Percentiles rank a stretch among this genome's conserved stretches.
phyloP scores from a whole-genome alignment of 2,888 invertebrate species.

The Oscheius myriophilus region DNA sequence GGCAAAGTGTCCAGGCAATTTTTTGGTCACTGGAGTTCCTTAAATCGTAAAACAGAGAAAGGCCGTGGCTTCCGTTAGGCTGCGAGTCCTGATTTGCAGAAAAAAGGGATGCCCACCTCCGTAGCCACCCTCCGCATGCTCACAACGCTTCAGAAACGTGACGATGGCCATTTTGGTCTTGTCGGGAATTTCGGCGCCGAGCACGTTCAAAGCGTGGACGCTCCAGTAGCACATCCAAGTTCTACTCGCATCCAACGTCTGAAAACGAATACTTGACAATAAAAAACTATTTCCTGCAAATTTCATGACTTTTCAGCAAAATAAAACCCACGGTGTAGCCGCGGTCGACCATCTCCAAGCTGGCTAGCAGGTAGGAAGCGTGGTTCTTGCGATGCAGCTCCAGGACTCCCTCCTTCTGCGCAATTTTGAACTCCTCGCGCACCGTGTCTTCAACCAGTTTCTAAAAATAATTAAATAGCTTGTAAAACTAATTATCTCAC shows the following conservation, averaged over 20 bases:
- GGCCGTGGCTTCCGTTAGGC: no score
- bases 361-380: slow-evolving; percentile 35
- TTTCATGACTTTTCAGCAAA: no score
- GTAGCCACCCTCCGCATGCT: slow-evolving; percentile 62
- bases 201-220: slow-evolving; percentile 85
- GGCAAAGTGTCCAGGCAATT: no score
- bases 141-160: slow-evolving; percentile 67
- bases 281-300: neutral
- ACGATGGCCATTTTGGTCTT: slow-evolving; percentile 42
- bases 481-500: slow-evolving; percentile 31
- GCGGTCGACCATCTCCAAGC: slow-evolving; percentile 33
- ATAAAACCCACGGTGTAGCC: slow-evolving; percentile 36
- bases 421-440: slow-evolving; percentile 31
- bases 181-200: slow-evolving; percentile 76
- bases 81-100: neutral
- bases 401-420: slow-evolving; percentile 25
- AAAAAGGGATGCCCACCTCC: slow-evolving; percentile 78
- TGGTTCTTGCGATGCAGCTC: slow-evolving; percentile 41
- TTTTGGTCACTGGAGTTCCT: no score
- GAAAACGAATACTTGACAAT: slow-evolving; percentile 4
- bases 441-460: slow-evolving; percentile 47
- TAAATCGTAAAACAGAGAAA: no score
- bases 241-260: slow-evolving; percentile 89
- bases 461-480: slow-evolving; percentile 25
- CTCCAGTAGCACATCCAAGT: slow-evolving; percentile 99